A percentile compares a stretch with the other conserved stretches of the same genome.
Conservation (phyloP, 2,888 invertebrate genomes). For the Agrypnus murinus region DNA sequence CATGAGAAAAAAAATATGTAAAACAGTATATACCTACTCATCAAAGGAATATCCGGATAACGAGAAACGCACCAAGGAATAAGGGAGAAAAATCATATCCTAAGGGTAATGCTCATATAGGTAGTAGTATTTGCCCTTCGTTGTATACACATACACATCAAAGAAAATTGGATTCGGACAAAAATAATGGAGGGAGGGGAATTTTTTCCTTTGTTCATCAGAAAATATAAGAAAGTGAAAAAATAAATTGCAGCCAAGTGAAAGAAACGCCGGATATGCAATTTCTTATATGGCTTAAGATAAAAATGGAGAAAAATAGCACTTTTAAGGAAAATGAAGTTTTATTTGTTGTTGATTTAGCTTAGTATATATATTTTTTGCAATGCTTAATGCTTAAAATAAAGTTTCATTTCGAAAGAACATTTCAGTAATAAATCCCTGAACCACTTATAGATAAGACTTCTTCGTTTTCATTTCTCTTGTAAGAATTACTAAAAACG, state of each 20-base stretch:
- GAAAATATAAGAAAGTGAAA: conserved; percentile 18
- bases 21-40: neutral
- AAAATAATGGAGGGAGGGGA: conserved; percentile 27
- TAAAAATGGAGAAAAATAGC: too few relatives aligned
- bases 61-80: conserved; percentile 8
- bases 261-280: conserved; percentile 18
- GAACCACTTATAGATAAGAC: too few relatives aligned
- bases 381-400: neutral
- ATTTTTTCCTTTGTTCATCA: conserved; percentile 36
- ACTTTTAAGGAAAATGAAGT: neutral
- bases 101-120: conserved; percentile 12
- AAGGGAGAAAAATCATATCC: conserved; percentile 22
- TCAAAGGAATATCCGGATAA: conserved; percentile 29
- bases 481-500: too few relatives aligned
- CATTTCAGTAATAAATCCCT: too few relatives aligned
- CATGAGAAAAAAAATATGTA: conserved; percentile 18
- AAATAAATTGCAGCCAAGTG: conserved; percentile 21
- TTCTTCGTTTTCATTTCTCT: too few relatives aligned
- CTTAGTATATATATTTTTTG: too few relatives aligned
- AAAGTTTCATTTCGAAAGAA: neutral
- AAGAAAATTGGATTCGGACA: conserved; percentile 38
- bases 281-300: conserved; percentile 15
- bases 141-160: conserved; percentile 33
- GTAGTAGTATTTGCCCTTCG: conserved; percentile 23
- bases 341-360: neutral